These are phyloP conservation scores for Spea multiplicata DNA, from an alignment of 2,113 vertebrate genomes.

Conservation along the genomic window DNA sequence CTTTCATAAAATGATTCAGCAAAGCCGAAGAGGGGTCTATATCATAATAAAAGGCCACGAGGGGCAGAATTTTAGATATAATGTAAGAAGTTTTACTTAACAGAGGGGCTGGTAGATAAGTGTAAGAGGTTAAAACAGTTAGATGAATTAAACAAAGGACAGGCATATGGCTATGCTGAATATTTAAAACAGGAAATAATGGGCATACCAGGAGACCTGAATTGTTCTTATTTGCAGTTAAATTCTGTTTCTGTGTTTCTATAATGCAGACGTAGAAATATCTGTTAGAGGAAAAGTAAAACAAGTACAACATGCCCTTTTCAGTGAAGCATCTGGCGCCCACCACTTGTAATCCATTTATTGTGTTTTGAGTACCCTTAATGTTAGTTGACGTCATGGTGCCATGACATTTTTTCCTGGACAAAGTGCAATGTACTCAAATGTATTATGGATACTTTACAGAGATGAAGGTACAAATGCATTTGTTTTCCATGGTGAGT, in stretches of 20 bases:
- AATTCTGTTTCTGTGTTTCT: not conserved
- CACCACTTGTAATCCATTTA: constrained; percentile 2
- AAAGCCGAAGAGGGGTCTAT: too few relatives aligned
- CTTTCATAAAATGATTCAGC: too few relatives aligned
- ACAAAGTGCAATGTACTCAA: not conserved
- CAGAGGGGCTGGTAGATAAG: too few relatives aligned
- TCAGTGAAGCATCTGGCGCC: constrained; percentile 1
- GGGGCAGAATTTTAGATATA: too few relatives aligned
- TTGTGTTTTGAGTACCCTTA: constrained; percentile 1
- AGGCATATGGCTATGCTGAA: too few relatives aligned
- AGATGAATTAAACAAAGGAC: too few relatives aligned
- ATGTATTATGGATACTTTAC: constrained; percentile 9
- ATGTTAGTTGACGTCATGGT: not conserved
- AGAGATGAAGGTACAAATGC: not conserved
- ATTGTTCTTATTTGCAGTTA: not conserved
- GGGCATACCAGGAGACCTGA: too few relatives aligned
- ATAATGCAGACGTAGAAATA: not conserved
- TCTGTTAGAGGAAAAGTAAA: not conserved
- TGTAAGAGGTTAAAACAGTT: too few relatives aligned
- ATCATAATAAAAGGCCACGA: too few relatives aligned
- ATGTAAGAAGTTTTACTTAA: too few relatives aligned
- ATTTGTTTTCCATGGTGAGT: not conserved
- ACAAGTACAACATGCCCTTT: not conserved
- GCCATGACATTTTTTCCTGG: constrained; percentile 3
- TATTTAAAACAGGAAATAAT: too few relatives aligned